Base-by-base conservation (phyloP, 2,888 invertebrate species). In the Hypsopygia costalis region DNA sequence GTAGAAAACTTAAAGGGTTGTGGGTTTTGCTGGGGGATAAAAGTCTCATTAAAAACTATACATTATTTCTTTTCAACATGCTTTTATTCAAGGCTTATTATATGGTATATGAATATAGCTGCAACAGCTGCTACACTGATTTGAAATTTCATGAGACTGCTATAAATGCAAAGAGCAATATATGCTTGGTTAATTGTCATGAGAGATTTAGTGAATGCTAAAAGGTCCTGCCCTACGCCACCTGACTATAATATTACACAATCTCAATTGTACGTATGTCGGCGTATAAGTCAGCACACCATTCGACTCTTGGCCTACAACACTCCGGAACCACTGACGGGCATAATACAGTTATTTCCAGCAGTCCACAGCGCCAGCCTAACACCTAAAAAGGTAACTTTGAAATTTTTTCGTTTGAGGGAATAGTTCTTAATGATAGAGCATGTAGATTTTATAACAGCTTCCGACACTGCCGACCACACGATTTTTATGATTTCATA, bases 331-430 rank as follows among this genome's bases (percentile, higher is more conserved):
- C 75, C 68, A 80, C 85, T 82, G 81, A 83, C 61, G 87, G 86
- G 87, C 87, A 86, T 85, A 80, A 82, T 86, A 85, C 86, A 85
- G 85, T 87, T 86, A 76, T 83, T 85, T 83, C 82, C 83, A 85
- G 81, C 73, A 59, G 69, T 61, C 59, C 55, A 58, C 44, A 48
- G 48, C 47, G 32, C 35, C 57, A 36, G 22, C 44, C 49, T 49
- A 47, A 43, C 46, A 43, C 41, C 46, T 16, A 54, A 46, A 16
- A 75, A 86, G 87, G 87, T 86, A 85, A 86, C 63, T 79, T 53
- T 53, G 45, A 57, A 44, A 46, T 28, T 53, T 58, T 61, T 48
- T 40, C 38, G 41, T 44, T 58, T 59, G 68, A 57, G 62, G 63
- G 61, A 68, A 59, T 52, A 52, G 50, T 54, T 62, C 52, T 58